Evolutionary conservation across 1,140 invertebrate species (phyloP).

Genomic region (Oncopodura yosiiana): DNA sequence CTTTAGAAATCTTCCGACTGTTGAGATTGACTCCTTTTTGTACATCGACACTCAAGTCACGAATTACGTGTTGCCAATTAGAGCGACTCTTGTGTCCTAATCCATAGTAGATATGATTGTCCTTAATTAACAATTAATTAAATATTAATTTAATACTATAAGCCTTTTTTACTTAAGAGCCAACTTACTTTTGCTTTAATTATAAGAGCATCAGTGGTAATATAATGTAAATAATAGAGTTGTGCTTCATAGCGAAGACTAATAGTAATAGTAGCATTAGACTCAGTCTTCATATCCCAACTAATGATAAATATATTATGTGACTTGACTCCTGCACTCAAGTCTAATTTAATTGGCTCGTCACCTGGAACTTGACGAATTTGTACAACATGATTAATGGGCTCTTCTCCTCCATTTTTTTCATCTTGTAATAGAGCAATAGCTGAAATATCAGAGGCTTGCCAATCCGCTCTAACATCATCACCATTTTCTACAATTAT

Average conservation of each 20-base stretch:
- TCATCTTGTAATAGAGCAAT: constrained; percentile 9
- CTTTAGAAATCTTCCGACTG: constrained; percentile 28
- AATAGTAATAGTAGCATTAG: constrained; percentile 23
- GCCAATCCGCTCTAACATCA: constrained; percentile 44
- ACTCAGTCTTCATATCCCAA: constrained; percentile 31
- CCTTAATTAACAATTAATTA: constrained; percentile 42
- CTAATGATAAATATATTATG: constrained; percentile 21
- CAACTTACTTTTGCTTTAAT: constrained; percentile 18
- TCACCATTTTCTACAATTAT: constrained; percentile 64
- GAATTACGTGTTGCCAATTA: constrained; percentile 69
- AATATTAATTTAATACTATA: not conserved
- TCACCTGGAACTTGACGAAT: constrained; percentile 6
- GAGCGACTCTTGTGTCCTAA: constrained; percentile 53
- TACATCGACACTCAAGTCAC: constrained; percentile 82
- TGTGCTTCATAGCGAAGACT: constrained; percentile 26
- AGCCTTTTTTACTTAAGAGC: not conserved
- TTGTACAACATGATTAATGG: constrained; percentile 31
- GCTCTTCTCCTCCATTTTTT: no score
- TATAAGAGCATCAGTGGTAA: constrained; percentile 28
- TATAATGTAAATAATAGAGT: constrained; percentile 29
- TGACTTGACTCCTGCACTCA: not conserved
- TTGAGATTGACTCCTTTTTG: constrained; percentile 65
- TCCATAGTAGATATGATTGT: constrained; percentile 75
- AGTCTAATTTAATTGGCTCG: not conserved
- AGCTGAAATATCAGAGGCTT: not conserved